A percentile compares a stretch with the other conserved stretches of the same genome.
Evolutionary conservation across 2,797 vertebrate genomes (phyloP).

Genomic region (Sebastes vulpes): DNA sequence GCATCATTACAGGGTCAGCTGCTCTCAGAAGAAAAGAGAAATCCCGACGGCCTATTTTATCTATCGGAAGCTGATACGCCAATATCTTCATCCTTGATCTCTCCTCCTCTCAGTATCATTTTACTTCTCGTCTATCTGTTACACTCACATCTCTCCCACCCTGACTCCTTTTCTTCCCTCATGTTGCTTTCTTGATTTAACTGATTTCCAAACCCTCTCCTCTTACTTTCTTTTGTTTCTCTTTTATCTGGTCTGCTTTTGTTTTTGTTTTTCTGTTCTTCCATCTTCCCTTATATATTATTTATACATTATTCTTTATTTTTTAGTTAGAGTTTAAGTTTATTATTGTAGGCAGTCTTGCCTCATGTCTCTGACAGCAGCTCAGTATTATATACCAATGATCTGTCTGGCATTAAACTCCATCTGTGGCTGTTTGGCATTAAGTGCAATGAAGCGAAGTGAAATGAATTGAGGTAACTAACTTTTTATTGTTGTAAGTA

Average conservation of each 20-base stretch:
- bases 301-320: not conserved
- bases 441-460: not conserved
- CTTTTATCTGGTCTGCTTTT: not conserved
- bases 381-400: not conserved
- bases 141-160: conserved; percentile 2
- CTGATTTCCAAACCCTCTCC: not conserved
- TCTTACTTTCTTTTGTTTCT: not conserved
- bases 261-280: not conserved
- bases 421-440: not conserved
- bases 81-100: conserved; percentile 38
- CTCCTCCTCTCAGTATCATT: conserved; percentile 24
- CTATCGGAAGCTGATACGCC: conserved; percentile 21
- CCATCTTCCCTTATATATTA: not conserved
- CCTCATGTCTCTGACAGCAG: not conserved
- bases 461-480: not conserved
- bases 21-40: not conserved
- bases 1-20: not conserved
- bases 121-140: conserved; percentile 37
- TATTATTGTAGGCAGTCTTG: not conserved
- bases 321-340: not conserved
- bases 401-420: not conserved
- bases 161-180: not conserved
- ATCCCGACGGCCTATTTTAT: conserved; percentile 20
- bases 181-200: not conserved
- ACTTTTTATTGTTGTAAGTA: not conserved